Evolutionary conservation across 2,797 vertebrate species (phyloP).

Genomic region (Peromyscus aztecus): DNA sequence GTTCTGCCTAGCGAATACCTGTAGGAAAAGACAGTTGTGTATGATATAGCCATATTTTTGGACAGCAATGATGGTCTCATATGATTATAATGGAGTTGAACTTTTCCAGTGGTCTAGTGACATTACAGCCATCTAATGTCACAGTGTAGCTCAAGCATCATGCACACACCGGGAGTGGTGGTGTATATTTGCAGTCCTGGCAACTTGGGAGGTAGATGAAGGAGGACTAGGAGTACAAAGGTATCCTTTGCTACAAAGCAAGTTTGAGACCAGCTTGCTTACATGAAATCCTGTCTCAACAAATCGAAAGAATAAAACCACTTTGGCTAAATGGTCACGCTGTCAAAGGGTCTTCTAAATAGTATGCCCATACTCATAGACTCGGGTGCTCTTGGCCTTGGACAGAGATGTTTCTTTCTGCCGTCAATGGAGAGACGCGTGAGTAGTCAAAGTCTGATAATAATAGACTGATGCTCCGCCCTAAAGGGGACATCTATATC

Average conservation of each 20-base stretch:
- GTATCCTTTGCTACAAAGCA: not conserved
- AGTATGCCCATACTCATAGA: not conserved
- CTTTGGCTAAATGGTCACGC: too few species aligned
- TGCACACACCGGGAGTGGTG: not conserved
- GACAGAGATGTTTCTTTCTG: not conserved
- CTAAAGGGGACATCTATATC: not conserved
- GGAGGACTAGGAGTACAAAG: not conserved
- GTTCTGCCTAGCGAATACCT: not conserved
- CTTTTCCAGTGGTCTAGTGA: not conserved
- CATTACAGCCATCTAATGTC: not conserved
- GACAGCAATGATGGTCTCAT: not conserved
- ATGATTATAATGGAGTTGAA: not conserved
- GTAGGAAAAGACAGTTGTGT: not conserved
- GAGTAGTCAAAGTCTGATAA: not conserved
- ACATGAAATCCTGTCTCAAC: not conserved
- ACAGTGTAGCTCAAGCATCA: not conserved
- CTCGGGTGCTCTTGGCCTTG: not conserved
- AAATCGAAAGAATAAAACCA: not conserved
- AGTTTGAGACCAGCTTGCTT: not conserved
- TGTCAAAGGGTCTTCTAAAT: constrained; percentile 8
- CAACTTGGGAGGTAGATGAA: not conserved
- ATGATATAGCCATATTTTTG: not conserved
- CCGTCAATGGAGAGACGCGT: not conserved
- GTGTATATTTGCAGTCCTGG: not conserved
- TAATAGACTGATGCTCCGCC: not conserved